Conservation (phyloP, 2,797 vertebrate species). For the Lutjanus campechanus region DNA sequence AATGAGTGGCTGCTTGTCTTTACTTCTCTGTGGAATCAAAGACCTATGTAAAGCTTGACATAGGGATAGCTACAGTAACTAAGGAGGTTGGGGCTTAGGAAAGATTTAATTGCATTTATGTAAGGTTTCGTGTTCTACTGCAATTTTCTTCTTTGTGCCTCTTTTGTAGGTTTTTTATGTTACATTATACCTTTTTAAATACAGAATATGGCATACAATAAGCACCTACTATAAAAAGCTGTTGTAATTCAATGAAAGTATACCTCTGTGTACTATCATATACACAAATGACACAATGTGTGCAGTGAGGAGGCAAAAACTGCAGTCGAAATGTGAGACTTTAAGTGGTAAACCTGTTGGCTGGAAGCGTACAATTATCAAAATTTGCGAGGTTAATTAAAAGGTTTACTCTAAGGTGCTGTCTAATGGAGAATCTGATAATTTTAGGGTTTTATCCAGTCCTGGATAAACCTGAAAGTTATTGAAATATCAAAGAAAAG, state of each 20-base stretch:
- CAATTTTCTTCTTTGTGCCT: background rate
- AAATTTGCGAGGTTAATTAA: conserved; percentile 23
- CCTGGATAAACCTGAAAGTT: conserved; percentile 52
- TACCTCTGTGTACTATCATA: background rate
- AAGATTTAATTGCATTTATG: no score
- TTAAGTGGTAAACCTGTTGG: background rate
- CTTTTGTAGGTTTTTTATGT: background rate
- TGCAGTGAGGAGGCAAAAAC: conserved; percentile 1
- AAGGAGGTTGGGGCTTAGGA: no score
- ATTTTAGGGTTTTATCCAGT: conserved; percentile 36
- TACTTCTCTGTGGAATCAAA: no score
- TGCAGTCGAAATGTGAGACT: background rate
- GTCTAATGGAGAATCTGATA: conserved; percentile 4
- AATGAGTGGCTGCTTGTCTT: no score
- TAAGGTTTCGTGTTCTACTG: no score
- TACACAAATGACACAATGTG: background rate
- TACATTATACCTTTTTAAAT: background rate
- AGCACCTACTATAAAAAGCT: background rate
- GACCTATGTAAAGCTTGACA: no score
- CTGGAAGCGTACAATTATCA: conserved; percentile 1
- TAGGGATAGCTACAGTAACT: no score
- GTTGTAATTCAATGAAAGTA: background rate
- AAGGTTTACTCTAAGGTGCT: conserved; percentile 2
- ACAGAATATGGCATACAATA: background rate
- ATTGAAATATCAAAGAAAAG: conserved; percentile 59